Evolutionary conservation across 2,797 vertebrate species (phyloP), one percentile per base, ranked within the genome.

Genomic region (Scarus forsteni): DNA sequence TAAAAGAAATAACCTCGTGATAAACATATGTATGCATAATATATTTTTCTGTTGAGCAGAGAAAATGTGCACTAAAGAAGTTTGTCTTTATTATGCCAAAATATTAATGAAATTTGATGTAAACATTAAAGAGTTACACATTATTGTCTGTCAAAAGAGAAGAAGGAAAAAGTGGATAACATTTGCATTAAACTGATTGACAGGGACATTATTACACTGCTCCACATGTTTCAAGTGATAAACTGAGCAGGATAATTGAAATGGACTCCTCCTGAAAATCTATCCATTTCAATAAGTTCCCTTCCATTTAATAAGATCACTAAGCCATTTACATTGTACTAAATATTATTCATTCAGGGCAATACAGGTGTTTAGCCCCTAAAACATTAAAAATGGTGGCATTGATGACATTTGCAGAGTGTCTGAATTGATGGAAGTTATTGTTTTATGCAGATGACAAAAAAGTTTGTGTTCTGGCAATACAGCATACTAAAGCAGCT

Each of bases 1-100:
- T 95, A 95, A 95, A 95, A 90, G 95, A 95, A 91, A 88, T 95
- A 92, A 93, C 92, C 10, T 10, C 92, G 63, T 93, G 92, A 95
- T 95, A 87, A 81, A 79, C 66, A 72, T 52, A 53, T 70, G 77
- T 70, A 70, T 67, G 55, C 27, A 35, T 36, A 40, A 39, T 81
- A 63, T 54, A 74, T 54, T 80, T 84, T 77, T 75, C 75, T 70
- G 46, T 40, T 55, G 45, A 50, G 65, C 40, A 71, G 54, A 63
- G 56, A 57, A 34, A 52, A 55, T 3, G 9, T 40, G 10, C 42
- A 63, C 71, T 43, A 36, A 36, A 3, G 9, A 12, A 12, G 18
- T 27, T 50, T 53, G 73, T 54, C 45, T 67, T 62, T 75, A 54
- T 48, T 45, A 35, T 68, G 45, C 66, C n/a, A 66, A 56, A 52